phyloP scores from a whole-genome alignment of 92 coral and sea anemone genomes.

The Plumapathes pennacea region DNA sequence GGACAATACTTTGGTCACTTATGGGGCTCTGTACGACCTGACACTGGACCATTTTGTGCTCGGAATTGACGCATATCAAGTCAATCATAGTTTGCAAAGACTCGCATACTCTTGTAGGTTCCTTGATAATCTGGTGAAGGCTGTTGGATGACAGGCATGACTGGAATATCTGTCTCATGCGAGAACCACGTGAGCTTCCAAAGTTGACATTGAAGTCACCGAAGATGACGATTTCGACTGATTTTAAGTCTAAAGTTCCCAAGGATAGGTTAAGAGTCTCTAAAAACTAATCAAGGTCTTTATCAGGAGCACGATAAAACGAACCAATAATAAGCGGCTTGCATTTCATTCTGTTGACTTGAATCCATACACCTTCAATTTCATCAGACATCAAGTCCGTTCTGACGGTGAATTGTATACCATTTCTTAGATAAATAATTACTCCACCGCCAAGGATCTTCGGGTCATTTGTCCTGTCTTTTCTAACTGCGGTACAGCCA shows the following conservation, averaged over 20 bases:
- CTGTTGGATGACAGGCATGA: constrained; percentile 3
- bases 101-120: constrained; percentile 27
- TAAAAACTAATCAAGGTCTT: constrained; percentile 3
- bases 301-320: constrained; percentile 28
- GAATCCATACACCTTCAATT: constrained; percentile 21
- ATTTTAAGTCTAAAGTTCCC: background rate
- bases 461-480: constrained; percentile 2
- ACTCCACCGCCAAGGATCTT: constrained; percentile 25
- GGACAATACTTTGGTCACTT: constrained; percentile 18
- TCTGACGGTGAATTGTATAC: constrained; percentile 3
- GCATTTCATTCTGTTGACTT: constrained; percentile 17
- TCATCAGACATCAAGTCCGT: constrained; percentile 5
- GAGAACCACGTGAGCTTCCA: background rate
- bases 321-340: constrained; percentile 26
- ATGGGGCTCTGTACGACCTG: constrained; percentile 3
- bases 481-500: constrained; percentile 15
- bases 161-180: constrained; percentile 1
- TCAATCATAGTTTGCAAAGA: constrained; percentile 17
- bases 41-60: constrained; percentile 18
- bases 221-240: constrained; percentile 1
- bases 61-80: constrained; percentile 9
- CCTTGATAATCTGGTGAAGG: constrained; percentile 12
- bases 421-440: constrained; percentile 4
- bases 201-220: constrained; percentile 4
- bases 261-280: background rate